Evolutionary conservation across 2,797 vertebrate species (phyloP), one percentile per base, ranked within the genome.

Genomic region (Molossus alvarezi): DNA sequence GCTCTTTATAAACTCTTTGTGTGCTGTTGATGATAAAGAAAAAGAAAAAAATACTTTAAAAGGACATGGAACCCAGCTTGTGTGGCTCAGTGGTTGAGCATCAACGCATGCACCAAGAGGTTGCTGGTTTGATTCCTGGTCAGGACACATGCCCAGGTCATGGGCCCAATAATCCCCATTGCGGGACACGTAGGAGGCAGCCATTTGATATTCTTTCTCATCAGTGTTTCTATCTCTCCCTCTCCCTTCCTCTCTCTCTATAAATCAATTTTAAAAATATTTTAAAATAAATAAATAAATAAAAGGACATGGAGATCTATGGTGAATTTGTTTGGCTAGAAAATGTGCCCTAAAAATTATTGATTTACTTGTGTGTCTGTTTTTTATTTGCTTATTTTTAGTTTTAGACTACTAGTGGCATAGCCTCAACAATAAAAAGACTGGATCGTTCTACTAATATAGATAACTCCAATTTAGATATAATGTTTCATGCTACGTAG

Each of bases 351-450:
- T 95, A 37, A 1, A 92, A 69, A 69, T 67, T 67, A 58, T 69
- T 4, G 87, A 60, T 88, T 21, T n/a, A 79, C 25, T 81, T 69
- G 27, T 27, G 41, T 82, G 48, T 84, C 33, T 73, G n/a, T 14
- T 48, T 5, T n/a, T 25, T 27, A 21, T 82, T 76, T 94, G 12
- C 23, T 80, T 60, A 64, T 73, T 96, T 94, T 94, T 88, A 91
- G 48, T 95, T 86, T 94, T 86, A 72, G 29, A n/a, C 7, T 55
- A n/a, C 87, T 69, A 9, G 3, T 4, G 5, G 2, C 3, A 57
- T 53, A 48, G 7, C 4, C 51, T 85, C 18, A 69, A 85, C 21
- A 90, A 83, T 80, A 62, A 85, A 72, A 64, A 72, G 3, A 57
- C 2, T 9, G 41, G 4, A 3, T 18, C 13, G 37, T 48, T 4